A percentile compares a stretch with the other conserved stretches of the same genome.
phyloP scores from a whole-genome alignment of 2,888 invertebrate genomes.

The Tortricodes alternella region DNA sequence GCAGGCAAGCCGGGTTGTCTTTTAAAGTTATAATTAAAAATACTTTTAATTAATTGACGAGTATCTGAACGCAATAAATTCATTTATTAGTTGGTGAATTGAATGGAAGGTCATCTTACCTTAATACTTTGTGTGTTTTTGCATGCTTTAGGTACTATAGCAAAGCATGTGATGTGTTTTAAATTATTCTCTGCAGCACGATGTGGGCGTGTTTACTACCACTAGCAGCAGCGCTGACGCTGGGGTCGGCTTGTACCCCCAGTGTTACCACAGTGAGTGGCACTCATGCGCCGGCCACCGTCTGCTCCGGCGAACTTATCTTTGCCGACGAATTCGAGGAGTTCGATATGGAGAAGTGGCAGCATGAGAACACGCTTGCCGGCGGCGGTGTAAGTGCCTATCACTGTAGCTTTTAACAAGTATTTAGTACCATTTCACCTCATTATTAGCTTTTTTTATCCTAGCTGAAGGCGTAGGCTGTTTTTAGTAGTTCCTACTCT shows the following conservation, averaged over 20 bases:
- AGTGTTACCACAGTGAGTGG: conserved; percentile 79
- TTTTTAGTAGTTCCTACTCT: too few relatives aligned
- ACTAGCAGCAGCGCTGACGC: conserved; percentile 50
- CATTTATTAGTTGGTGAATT: too few relatives aligned
- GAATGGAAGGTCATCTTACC: too few relatives aligned
- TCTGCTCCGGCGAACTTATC: conserved; percentile 83
- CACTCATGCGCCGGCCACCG: conserved; percentile 64
- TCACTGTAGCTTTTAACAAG: too few relatives aligned
- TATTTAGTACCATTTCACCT: too few relatives aligned
- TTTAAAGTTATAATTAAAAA: too few relatives aligned
- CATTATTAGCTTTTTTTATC: too few relatives aligned
- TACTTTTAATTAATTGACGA: too few relatives aligned
- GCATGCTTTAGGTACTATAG: not conserved
- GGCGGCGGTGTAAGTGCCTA: conserved; percentile 86
- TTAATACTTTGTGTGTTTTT: not conserved
- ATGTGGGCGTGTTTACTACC: conserved; percentile 60
- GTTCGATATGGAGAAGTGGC: conserved; percentile 84
- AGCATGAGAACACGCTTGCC: conserved; percentile 85
- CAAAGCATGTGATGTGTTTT: too few relatives aligned
- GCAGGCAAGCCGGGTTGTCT: too few relatives aligned
- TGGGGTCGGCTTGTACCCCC: conserved; percentile 62
- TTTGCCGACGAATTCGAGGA: conserved; percentile 84
- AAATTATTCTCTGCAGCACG: conserved; percentile 35
- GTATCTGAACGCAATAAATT: too few relatives aligned
- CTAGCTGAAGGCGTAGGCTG: too few relatives aligned